Conservation (phyloP, 1,140 invertebrate species). For the Drosophila tsacasi region DNA sequence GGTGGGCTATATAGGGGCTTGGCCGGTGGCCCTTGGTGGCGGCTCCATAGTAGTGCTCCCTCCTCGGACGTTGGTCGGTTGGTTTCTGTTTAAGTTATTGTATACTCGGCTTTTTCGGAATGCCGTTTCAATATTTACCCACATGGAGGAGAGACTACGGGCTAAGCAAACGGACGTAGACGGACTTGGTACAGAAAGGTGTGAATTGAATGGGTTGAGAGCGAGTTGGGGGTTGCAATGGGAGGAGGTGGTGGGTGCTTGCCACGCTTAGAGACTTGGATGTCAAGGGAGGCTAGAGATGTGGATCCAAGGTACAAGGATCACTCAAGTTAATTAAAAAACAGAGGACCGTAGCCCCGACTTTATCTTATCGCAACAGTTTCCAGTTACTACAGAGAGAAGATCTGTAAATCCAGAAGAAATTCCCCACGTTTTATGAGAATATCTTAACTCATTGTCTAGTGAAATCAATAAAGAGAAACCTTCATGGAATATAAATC, state of each 20-base stretch:
- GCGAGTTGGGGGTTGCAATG: background rate
- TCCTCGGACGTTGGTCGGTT: slow-evolving; percentile 9
- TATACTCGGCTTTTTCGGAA: slow-evolving; percentile 47
- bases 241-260: background rate
- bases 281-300: background rate
- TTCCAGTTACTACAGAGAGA: background rate
- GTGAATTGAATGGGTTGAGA: slow-evolving; percentile 38
- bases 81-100: slow-evolving; percentile 16
- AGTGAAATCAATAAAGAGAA: background rate
- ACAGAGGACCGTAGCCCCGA: too few species aligned
- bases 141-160: slow-evolving; percentile 20
- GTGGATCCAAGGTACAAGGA: background rate
- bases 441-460: background rate
- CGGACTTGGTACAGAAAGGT: slow-evolving; percentile 56
- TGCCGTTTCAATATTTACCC: slow-evolving; percentile 61
- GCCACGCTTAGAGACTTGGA: background rate
- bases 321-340: slow-evolving; percentile 20
- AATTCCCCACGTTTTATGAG: background rate
- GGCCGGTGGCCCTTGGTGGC: slow-evolving; percentile 21
- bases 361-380: background rate
- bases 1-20: slow-evolving; percentile 29
- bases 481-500: background rate
- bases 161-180: slow-evolving; percentile 15
- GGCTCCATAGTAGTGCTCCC: background rate
- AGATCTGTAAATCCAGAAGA: background rate